Percentiles rank a stretch among this genome's conserved stretches.
These are phyloP conservation scores for Echinometra lucunter DNA, from an alignment of 53 echinoderm and acorn worm genomes.

Conservation along the genomic window DNA sequence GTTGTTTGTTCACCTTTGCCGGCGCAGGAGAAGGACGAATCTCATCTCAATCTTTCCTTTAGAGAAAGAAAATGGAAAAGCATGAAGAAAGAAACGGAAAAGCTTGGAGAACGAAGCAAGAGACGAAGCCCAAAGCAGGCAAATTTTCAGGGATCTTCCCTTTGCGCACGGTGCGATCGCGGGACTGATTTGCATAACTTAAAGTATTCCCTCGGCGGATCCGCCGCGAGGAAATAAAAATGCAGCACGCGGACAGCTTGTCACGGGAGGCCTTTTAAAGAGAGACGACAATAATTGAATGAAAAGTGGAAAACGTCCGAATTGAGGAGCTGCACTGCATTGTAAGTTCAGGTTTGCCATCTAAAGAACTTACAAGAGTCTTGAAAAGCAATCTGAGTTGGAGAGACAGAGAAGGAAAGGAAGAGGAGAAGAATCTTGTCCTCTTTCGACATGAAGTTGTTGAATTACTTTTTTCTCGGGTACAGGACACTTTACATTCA, in stretches of 20 bases:
- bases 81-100: background rate
- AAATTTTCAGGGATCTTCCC: background rate
- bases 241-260: slow-evolving; percentile 34
- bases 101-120: background rate
- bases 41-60: too few relatives aligned
- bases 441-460: background rate
- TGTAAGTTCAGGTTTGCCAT: slow-evolving; percentile 5
- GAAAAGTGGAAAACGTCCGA: slow-evolving; percentile 47
- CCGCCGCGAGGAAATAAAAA: slow-evolving; percentile 34
- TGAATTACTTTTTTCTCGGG: background rate
- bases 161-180: background rate
- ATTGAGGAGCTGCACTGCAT: slow-evolving; percentile 9
- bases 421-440: background rate
- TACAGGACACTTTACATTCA: background rate
- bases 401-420: background rate
- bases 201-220: background rate
- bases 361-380: background rate
- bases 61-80: background rate
- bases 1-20: slow-evolving; percentile 63
- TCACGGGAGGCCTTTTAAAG: slow-evolving; percentile 34
- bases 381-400: background rate
- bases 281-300: slow-evolving; percentile 36
- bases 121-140: background rate
- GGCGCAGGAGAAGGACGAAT: background rate
- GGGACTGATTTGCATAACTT: slow-evolving; percentile 63